phyloP scores from a whole-genome alignment of 2,113 vertebrate species.

The Gnathonemus longibarbis region DNA sequence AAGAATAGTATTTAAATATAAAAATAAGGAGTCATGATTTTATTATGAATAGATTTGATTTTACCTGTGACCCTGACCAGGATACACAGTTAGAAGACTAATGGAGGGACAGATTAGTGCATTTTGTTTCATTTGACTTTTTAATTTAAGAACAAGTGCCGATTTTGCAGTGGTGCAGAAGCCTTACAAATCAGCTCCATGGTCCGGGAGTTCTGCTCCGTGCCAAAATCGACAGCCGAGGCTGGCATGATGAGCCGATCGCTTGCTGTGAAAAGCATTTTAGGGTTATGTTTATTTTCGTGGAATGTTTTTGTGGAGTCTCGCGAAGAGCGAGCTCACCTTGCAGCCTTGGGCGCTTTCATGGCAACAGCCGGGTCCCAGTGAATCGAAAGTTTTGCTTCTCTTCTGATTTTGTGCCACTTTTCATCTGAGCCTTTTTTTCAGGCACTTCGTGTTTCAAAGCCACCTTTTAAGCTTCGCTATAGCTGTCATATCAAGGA shows the following conservation, averaged over 20 bases:
- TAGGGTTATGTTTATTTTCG: background rate
- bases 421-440: background rate
- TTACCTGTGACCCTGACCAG: background rate
- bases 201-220: background rate
- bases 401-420: background rate
- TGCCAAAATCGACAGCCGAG: background rate
- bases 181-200: background rate
- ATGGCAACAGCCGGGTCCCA: background rate
- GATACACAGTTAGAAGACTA: background rate
- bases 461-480: background rate
- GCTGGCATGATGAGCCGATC: background rate
- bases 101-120: background rate
- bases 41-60: background rate
- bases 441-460: background rate
- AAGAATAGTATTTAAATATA: background rate
- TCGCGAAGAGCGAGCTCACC: background rate
- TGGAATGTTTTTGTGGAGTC: background rate
- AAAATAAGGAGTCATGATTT: background rate
- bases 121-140: background rate
- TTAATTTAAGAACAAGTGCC: background rate
- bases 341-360: background rate
- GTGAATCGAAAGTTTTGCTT: background rate
- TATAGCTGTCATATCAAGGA: background rate
- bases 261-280: background rate
- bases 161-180: background rate